Evolutionary conservation across 2,888 invertebrate genomes (phyloP), one percentile per base, ranked within the genome.

Genomic region (Apotomis betuletana): DNA sequence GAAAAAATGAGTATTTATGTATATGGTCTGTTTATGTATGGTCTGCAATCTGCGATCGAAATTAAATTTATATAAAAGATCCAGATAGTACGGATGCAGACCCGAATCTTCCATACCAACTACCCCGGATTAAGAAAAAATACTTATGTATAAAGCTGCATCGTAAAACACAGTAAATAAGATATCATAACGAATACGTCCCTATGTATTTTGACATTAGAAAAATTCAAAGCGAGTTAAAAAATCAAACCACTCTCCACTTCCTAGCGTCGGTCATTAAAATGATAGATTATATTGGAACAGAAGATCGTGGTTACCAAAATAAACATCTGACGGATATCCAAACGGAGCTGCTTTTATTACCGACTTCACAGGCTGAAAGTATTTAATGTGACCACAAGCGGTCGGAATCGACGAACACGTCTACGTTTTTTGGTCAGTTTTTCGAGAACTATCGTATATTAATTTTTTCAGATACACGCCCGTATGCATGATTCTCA

Each of bases 311-410:
- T 10, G 72, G 68, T 63, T 71, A 71, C 72, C 6, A 76, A 79
- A 82, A 82, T 81, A 82, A 80, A 82, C 78, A 76, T 79, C 78
- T 77, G 70, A 79, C 64, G 77, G 62, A 76, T 73, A 71, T 75
- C 77, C 78, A 78, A 77, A 77, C 73, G 74, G 41, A 62, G 52
- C 74, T 15, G 69, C 59, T 64, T 70, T 67, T 70, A 67, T 59
- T 46, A 60, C 44, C 75, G 74, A 76, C 76, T 74, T 76, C 74
- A 76, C 62, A 72, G 73, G 52, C 71, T 49, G 57, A 69, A 69
- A 65, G 58, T 69, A 68, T 69, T 74, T 69, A 52, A 67, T 69
- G 75, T 75, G 76, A 79, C 70, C 69, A 70, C 67, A 67, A 75
- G 75, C 9, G 44, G 10, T 6, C 13, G 64, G 13, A 54, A 67